These are phyloP conservation scores for Corythornis vintsioides DNA, from an alignment of 2,113 vertebrate species.

Conservation along the genomic window DNA sequence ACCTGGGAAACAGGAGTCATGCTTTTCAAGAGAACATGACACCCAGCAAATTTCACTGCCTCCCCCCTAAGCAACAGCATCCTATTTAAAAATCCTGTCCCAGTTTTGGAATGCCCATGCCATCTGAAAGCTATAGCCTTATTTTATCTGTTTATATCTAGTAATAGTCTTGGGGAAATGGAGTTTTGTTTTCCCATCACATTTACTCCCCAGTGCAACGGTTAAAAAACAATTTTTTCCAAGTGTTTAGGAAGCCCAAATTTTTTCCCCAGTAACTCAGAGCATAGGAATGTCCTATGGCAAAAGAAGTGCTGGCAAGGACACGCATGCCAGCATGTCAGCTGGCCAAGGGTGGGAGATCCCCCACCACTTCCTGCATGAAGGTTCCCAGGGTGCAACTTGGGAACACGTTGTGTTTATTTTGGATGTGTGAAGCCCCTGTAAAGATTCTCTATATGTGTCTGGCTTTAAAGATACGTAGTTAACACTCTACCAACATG, in stretches of 20 bases:
- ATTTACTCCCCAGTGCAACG: conserved; percentile 15
- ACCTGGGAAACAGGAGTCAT: neutral
- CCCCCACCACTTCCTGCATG: conserved; percentile 38
- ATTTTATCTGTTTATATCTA: conserved; percentile 1
- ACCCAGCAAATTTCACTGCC: neutral
- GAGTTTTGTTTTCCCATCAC: conserved; percentile 37
- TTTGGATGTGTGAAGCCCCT: conserved; percentile 47
- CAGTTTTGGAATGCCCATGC: conserved; percentile 1
- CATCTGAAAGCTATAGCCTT: neutral
- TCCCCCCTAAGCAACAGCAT: neutral
- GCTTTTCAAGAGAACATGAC: neutral
- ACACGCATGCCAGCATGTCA: conserved; percentile 45
- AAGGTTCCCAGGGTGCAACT: conserved; percentile 45
- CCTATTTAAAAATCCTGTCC: conserved; percentile 32
- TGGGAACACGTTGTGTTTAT: conserved; percentile 41
- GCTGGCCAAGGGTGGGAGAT: conserved; percentile 57
- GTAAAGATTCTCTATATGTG: neutral
- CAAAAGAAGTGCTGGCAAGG: conserved; percentile 39
- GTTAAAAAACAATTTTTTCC: conserved; percentile 21
- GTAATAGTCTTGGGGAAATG: neutral
- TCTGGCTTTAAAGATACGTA: conserved; percentile 22
- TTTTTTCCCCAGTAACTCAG: conserved; percentile 56
- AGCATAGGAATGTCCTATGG: conserved; percentile 58
- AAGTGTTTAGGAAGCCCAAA: conserved; percentile 4
- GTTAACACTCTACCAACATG: conserved; percentile 23